Evolutionary conservation across 2,888 invertebrate species (phyloP).

Genomic region (Limnephilus auricula): DNA sequence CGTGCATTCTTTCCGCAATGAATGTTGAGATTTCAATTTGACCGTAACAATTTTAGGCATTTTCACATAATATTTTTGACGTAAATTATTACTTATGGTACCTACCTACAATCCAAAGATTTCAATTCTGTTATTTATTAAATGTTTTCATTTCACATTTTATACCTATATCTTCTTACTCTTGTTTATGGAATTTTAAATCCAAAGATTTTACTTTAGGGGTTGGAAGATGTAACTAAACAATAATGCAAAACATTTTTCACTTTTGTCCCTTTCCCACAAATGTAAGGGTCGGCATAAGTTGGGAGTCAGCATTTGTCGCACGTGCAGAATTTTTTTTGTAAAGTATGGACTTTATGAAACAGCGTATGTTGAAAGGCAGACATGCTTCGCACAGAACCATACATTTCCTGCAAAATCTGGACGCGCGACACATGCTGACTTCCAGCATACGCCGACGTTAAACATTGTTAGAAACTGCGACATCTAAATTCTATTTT

Average conservation of each 20-base stretch:
- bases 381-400: no score
- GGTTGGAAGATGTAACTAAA: background rate
- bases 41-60: background rate
- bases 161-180: background rate
- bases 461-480: background rate
- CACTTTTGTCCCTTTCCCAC: background rate
- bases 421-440: no score
- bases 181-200: background rate
- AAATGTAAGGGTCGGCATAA: no score
- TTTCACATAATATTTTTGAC: conserved; percentile 1
- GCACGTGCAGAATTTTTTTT: no score
- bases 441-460: no score
- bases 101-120: background rate
- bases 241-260: background rate
- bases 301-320: no score
- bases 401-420: no score
- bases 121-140: background rate
- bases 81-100: background rate
- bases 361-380: no score
- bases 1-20: background rate
- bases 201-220: background rate
- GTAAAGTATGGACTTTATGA: no score
- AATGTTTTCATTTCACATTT: background rate
- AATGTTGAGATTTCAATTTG: conserved; percentile 15
- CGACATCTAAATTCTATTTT: background rate